Evolutionary conservation across 2,888 invertebrate species (phyloP).

Genomic region (Pasiphila rectangulata): DNA sequence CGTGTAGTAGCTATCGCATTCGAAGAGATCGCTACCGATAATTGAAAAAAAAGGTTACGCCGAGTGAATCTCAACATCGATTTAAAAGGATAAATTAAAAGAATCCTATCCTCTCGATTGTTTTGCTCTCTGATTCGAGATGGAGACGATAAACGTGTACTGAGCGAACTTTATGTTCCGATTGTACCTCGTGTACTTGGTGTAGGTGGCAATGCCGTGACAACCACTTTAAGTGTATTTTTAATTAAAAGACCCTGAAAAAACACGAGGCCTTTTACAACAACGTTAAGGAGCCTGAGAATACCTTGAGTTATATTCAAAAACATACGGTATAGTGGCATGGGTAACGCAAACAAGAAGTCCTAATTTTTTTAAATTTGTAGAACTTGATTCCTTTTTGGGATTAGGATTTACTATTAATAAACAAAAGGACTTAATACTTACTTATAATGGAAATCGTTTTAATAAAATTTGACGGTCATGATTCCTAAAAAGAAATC

Average conservation of each 20-base stretch:
- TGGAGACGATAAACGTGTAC: conserved; percentile 66
- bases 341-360: too few relatives aligned
- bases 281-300: conserved; percentile 4
- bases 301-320: too few relatives aligned
- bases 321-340: too few relatives aligned
- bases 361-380: too few relatives aligned
- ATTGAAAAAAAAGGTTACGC: conserved; percentile 72
- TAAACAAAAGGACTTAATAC: too few relatives aligned
- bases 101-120: conserved; percentile 63
- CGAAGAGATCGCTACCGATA: conserved; percentile 69
- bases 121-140: conserved; percentile 67
- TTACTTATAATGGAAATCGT: too few relatives aligned
- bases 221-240: conserved; percentile 46
- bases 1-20: conserved; percentile 67
- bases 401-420: too few relatives aligned
- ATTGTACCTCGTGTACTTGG: conserved; percentile 55
- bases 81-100: conserved; percentile 79
- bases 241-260: conserved; percentile 54
- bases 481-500: too few relatives aligned
- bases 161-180: conserved; percentile 68
- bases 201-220: conserved; percentile 56
- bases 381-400: too few relatives aligned
- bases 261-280: background rate
- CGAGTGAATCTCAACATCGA: conserved; percentile 75
- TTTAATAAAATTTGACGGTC: too few relatives aligned